Evolutionary conservation across 2,113 vertebrate genomes (phyloP).

Genomic region (Thalassoma bifasciatum): DNA sequence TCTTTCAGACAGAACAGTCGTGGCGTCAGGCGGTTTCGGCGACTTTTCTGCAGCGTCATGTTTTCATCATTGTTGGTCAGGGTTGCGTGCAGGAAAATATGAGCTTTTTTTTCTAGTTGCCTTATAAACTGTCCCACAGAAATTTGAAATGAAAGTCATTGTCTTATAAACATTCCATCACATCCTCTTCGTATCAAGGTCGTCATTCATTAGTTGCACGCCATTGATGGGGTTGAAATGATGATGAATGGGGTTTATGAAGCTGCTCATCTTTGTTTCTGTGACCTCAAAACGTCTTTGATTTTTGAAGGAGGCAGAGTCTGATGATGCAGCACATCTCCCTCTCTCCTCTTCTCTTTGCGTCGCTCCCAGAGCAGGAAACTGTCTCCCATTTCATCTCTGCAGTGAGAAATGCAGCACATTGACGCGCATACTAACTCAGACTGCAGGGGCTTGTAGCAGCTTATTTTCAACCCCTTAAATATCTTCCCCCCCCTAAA

Average conservation of each 20-base stretch:
- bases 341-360: constrained; percentile 3
- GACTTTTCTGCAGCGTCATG: constrained; percentile 46
- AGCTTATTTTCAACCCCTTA: background rate
- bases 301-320: constrained; percentile 12
- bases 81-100: background rate
- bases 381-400: constrained; percentile 61
- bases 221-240: background rate
- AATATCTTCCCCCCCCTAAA: background rate
- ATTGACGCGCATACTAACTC: background rate
- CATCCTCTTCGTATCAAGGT: background rate
- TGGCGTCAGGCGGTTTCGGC: background rate
- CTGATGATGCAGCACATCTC: constrained; percentile 73
- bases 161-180: background rate
- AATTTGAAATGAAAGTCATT: background rate
- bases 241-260: background rate
- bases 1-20: background rate
- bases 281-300: constrained; percentile 78
- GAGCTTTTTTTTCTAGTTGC: background rate
- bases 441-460: background rate
- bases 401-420: constrained; percentile 64
- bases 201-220: too few species aligned
- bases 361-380: background rate
- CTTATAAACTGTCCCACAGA: too few species aligned
- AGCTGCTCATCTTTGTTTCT: background rate
- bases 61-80: constrained; percentile 8